phyloP scores from a whole-genome alignment of 2,113 vertebrate genomes.

The Dicerorhinus sumatrensis region DNA sequence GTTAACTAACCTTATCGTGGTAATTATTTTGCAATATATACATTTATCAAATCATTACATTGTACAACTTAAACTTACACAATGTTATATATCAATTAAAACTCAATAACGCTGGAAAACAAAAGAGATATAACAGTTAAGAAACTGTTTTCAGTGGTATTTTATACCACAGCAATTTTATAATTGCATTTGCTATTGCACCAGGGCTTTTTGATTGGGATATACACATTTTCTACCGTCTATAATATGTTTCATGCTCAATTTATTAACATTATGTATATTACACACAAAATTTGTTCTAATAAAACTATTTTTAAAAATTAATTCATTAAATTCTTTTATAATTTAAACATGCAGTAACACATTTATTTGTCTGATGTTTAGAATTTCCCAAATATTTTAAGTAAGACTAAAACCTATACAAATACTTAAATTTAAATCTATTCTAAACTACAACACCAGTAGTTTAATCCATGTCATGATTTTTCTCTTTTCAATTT shows the following conservation, averaged over 20 bases:
- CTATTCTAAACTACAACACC: not conserved
- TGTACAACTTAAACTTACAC: too few species aligned
- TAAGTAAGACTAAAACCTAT: not conserved
- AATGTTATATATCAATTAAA: not conserved
- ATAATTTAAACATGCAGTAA: not conserved
- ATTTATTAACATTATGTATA: not conserved
- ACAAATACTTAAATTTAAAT: not conserved
- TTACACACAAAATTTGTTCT: not conserved
- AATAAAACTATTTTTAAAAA: not conserved
- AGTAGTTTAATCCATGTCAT: not conserved
- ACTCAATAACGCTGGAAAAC: not conserved
- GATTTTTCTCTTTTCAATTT: not conserved
- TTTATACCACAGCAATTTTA: too few species aligned
- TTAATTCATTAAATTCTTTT: not conserved
- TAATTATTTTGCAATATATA: too few species aligned
- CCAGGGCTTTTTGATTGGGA: not conserved
- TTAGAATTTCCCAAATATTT: not conserved
- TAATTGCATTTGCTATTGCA: not conserved
- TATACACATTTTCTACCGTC: not conserved
- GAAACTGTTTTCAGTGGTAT: not conserved
- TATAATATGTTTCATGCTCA: not conserved
- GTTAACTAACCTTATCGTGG: too few species aligned
- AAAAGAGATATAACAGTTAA: not conserved
- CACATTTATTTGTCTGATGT: not conserved
- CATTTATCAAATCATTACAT: too few species aligned